These are phyloP conservation scores for Zeugodacus cucurbitae DNA, from an alignment of 1,140 invertebrate species.

Conservation along the genomic window DNA sequence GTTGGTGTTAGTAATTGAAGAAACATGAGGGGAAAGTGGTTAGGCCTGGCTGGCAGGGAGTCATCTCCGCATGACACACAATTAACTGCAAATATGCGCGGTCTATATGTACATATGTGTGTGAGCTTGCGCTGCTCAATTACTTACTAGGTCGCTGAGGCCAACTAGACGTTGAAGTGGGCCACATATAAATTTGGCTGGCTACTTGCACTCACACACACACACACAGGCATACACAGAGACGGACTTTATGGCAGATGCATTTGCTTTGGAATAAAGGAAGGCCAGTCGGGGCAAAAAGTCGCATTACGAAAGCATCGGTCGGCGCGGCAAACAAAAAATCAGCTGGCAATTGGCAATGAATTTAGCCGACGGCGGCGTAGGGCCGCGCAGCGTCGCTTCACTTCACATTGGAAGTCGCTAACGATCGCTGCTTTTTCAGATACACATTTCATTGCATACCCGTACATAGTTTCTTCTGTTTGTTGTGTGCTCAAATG, in stretches of 20 bases:
- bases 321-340: background rate
- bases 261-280: background rate
- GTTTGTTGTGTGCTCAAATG: background rate
- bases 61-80: background rate
- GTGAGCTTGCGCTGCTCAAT: background rate
- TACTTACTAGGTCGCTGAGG: conserved; percentile 29
- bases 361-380: background rate
- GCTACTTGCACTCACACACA: background rate
- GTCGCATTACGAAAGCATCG: background rate
- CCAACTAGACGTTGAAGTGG: background rate
- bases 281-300: conserved; percentile 24
- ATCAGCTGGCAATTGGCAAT: conserved; percentile 17
- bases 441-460: background rate
- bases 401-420: background rate
- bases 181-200: conserved; percentile 18
- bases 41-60: too few species aligned
- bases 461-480: background rate
- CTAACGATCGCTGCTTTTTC: background rate
- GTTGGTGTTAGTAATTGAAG: too few species aligned
- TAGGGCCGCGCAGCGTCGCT: background rate
- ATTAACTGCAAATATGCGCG: background rate
- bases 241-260: background rate
- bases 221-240: background rate
- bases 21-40: too few species aligned
- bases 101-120: too few species aligned